These are phyloP conservation scores for Nymphalis urticae DNA, from an alignment of 2,888 invertebrate genomes.

Conservation along the genomic window DNA sequence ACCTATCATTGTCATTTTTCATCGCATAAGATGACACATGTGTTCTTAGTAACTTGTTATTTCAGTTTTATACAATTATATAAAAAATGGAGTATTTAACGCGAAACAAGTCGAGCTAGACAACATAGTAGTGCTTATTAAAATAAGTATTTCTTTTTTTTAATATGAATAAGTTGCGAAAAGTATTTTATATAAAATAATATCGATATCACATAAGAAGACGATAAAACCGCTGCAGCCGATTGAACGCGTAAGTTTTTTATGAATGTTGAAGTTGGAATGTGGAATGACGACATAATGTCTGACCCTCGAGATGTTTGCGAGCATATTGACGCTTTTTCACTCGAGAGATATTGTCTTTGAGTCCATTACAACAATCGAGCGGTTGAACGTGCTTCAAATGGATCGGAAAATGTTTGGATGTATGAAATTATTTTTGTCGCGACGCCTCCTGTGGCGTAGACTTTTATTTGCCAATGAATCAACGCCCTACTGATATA, in stretches of 20 bases:
- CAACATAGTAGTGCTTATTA: too few relatives aligned
- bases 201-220: conserved; percentile 5
- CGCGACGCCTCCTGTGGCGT: conserved; percentile 63
- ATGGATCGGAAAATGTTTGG: conserved; percentile 67
- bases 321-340: conserved; percentile 27
- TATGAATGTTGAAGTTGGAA: conserved; percentile 1
- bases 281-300: conserved; percentile 19
- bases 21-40: neutral
- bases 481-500: conserved; percentile 71
- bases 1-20: conserved; percentile 3
- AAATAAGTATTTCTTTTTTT: too few relatives aligned
- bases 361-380: conserved; percentile 49
- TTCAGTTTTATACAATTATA: neutral
- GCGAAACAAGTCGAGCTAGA: too few relatives aligned
- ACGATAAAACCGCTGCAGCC: conserved; percentile 1
- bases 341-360: conserved; percentile 42
- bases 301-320: conserved; percentile 19
- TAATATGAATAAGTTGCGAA: too few relatives aligned
- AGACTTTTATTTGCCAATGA: conserved; percentile 68
- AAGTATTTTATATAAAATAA: too few relatives aligned
- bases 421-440: conserved; percentile 69
- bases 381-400: conserved; percentile 52
- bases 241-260: conserved; percentile 16
- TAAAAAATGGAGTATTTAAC: too few relatives aligned
- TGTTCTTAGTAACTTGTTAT: neutral